These are phyloP conservation scores for Poeciliopsis presidionis DNA, from an alignment of 2,797 vertebrate genomes.

Conservation along the genomic window DNA sequence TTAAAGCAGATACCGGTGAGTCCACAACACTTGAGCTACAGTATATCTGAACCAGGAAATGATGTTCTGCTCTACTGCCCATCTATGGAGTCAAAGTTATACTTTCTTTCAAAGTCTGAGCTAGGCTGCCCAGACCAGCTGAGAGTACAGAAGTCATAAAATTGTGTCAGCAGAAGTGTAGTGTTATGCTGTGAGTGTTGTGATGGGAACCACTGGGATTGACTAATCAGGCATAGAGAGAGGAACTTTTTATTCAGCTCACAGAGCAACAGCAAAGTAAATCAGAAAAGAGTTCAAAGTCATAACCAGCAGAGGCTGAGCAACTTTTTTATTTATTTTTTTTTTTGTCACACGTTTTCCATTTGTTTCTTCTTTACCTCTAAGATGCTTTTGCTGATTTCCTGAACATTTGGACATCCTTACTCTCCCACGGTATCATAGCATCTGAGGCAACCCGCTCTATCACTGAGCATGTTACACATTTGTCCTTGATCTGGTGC, in stretches of 20 bases:
- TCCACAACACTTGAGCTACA: constrained; percentile 19
- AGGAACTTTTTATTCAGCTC: neutral
- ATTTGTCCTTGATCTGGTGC: no score
- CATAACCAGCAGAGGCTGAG: neutral
- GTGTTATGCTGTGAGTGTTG: neutral
- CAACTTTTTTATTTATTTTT: neutral
- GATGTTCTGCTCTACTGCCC: constrained; percentile 28
- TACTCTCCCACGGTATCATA: no score
- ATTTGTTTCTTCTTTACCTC: no score
- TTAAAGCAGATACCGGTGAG: constrained; percentile 10
- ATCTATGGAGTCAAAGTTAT: neutral
- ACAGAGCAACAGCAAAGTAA: no score
- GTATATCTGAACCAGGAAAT: constrained; percentile 26
- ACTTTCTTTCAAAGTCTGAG: constrained; percentile 24
- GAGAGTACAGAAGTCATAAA: neutral
- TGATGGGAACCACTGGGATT: neutral
- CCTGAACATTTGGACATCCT: no score
- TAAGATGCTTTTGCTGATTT: no score
- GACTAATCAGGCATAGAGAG: neutral
- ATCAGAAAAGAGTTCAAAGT: neutral
- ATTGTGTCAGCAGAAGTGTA: neutral
- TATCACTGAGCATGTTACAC: no score
- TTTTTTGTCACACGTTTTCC: no score
- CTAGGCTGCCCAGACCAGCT: neutral
- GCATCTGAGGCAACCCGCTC: no score